Percentiles rank a stretch among this genome's conserved stretches.
These are phyloP conservation scores for Amphiduros pacificus DNA, from an alignment of 2,888 invertebrate species.

Conservation along the genomic window DNA sequence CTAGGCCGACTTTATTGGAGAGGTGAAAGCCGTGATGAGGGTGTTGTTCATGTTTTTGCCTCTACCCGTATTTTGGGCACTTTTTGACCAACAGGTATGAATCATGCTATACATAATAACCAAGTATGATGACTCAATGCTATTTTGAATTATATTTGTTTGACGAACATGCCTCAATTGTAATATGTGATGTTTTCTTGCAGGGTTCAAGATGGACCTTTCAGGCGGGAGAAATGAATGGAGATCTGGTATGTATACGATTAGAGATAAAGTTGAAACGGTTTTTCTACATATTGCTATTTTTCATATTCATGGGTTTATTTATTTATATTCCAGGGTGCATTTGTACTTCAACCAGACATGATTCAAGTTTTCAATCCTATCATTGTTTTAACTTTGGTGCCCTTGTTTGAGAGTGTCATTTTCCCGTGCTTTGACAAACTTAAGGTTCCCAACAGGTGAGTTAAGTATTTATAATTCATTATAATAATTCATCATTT, in stretches of 20 bases:
- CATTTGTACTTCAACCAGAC: constrained; percentile 31
- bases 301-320: neutral
- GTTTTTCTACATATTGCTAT: neutral
- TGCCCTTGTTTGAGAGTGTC: constrained; percentile 36
- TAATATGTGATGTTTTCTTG: neutral
- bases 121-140: too few species aligned
- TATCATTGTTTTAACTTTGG: constrained; percentile 34
- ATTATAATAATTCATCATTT: too few species aligned
- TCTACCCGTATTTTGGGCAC: constrained; percentile 89
- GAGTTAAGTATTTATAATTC: too few species aligned
- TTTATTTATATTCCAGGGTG: constrained; percentile 17
- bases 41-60: constrained; percentile 82
- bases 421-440: constrained; percentile 37
- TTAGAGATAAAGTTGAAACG: too few species aligned
- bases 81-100: constrained; percentile 77
- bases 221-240: constrained; percentile 56
- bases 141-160: neutral
- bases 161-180: neutral
- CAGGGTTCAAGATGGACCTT: constrained; percentile 58
- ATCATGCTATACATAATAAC: too few species aligned
- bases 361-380: constrained; percentile 37
- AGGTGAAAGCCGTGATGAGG: constrained; percentile 74
- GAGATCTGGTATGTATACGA: constrained; percentile 33
- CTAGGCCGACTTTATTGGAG: constrained; percentile 67
- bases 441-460: constrained; percentile 33